Evolutionary conservation across 2,113 vertebrate species (phyloP), one percentile per base, ranked within the genome.

Genomic region (Anas platyrhynchos): DNA sequence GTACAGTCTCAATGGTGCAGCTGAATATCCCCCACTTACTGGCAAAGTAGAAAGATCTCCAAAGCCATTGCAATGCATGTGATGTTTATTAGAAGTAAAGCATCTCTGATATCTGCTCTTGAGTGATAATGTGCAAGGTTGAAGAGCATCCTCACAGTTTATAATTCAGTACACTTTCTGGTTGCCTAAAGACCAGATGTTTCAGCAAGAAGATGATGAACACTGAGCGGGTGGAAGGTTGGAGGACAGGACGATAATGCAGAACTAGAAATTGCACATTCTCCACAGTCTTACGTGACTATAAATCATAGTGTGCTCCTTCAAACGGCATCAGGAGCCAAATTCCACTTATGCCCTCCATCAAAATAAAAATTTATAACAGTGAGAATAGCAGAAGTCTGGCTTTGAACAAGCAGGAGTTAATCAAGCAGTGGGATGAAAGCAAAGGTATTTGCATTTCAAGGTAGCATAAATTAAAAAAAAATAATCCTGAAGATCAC

Each of bases 111-210:
- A 91, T 78, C 73, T 90, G 46, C 56, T 81, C 34, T 54, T 91
- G 93, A 97, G 73, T 91, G 88, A 96, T 94, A 94, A 94, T 34
- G 85, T 95, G 94, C 1, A 25, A 96, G 73, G 87, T 27, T 94
- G 85, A 86, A 95, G 79, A 91, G 43, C 48, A n/a, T 17, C 23
- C 54, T 95, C 86, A 68, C 80, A 93, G 83, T 78, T 91, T 91
- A 78, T 72, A 83, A 61, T 29, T 91, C 83, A 88, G 43, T 29
- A 41, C 52, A 86, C 32, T 86, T 93, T 94, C 90, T 90, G 32
- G 21, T 22, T 91, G 43, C 75, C 85, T 88, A 63, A 81, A 90
- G 43, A 67, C 43, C 65, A 93, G 88, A 86, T 81, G 76, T 90
- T 94, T 88, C 73, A 96, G 61, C 48, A 83, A 86, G 58, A 79